Evolutionary conservation across 2,888 invertebrate species (phyloP), one percentile per base, ranked within the genome.

Genomic region (Miltochrista miniata): DNA sequence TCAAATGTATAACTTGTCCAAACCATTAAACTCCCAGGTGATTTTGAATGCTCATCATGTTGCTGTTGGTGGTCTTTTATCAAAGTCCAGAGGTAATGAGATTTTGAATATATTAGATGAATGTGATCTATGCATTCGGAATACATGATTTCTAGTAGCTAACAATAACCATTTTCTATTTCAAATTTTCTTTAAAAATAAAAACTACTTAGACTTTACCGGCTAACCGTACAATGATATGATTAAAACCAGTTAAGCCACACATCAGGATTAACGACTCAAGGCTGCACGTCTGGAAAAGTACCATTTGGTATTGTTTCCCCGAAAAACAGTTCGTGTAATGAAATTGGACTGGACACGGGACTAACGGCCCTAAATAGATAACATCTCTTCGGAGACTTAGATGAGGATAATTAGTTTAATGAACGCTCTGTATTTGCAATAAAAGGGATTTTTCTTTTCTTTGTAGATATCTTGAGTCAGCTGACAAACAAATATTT

Each of bases 341-440:
- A 85, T 79, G 79, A 77, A 79, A 84, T 83, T 83, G 81, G 79
- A 78, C 70, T 64, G 74, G 75, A 77, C 76, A 73, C 66, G 74
- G 74, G 72, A 72, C 68, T 61, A 62, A 67, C 65, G 65, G 57
- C 43, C 64, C 62, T 67, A 65, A 70, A 72, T 69, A 80, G 83
- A 85, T 85, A 83, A 74, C 74, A 77, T 77, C 82, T 74, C 65
- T 76, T 74, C 70, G 48, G 65, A 59, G 56, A 68, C 72, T 73
- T 68, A 75, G 75, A 72, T 68, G 71, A 64, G 70, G 68, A 74
- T 84, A 85, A 84, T 85, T 83, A 85, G 74, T 74, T 79, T 79
- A 85, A 85, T 83, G 79, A 84, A 78, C 70, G 69, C 60, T 60
- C 62, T 58, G 64, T 70, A 70, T 65, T 57, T 56, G 50, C 64